phyloP scores from a whole-genome alignment of 2,113 vertebrate species.

The Psittacula cyanocephala region DNA sequence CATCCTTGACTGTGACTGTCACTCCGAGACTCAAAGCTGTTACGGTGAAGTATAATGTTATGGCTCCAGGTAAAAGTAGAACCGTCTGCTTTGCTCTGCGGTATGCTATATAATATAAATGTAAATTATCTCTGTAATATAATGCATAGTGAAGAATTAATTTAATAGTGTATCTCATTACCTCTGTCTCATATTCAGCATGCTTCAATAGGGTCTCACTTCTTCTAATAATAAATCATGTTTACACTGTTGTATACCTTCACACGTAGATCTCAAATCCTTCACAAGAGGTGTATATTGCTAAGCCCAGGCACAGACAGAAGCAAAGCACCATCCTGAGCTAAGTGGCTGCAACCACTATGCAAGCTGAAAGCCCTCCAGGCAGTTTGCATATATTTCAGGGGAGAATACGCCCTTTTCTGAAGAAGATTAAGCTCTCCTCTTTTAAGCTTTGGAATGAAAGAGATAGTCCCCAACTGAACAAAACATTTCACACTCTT shows the following conservation, averaged over 20 bases:
- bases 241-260: background rate
- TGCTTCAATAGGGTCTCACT: background rate
- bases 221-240: background rate
- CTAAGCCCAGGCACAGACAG: background rate
- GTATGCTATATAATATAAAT: background rate
- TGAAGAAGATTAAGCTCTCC: conserved; percentile 15
- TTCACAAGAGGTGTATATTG: background rate
- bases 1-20: background rate
- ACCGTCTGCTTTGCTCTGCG: background rate
- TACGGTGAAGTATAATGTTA: accelerated
- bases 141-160: background rate
- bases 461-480: background rate
- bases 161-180: background rate
- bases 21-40: background rate
- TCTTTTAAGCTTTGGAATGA: conserved; percentile 15
- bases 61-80: background rate
- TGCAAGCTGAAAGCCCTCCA: background rate
- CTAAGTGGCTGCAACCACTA: background rate
- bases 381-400: background rate
- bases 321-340: background rate
- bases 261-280: background rate
- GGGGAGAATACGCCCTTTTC: conserved; percentile 25
- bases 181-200: background rate
- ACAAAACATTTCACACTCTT: background rate
- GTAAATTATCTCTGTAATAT: background rate